Evolutionary conservation across 2,797 vertebrate species (phyloP).

Genomic region (Kryptolebias ocellatus): DNA sequence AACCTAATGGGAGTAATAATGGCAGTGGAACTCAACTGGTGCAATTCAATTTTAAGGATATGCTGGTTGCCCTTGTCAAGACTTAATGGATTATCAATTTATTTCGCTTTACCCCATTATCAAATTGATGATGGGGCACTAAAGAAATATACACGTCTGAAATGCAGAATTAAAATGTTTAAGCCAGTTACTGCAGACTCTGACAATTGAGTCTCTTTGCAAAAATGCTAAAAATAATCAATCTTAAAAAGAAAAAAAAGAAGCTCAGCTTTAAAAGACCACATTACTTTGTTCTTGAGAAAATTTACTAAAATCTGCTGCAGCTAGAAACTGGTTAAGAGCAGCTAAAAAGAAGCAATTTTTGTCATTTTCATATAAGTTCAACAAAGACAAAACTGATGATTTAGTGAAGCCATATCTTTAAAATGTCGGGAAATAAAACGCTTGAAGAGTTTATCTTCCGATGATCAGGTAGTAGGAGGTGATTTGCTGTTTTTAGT

Average conservation of each 20-base stretch:
- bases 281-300: not conserved
- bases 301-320: not conserved
- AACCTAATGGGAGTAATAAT: constrained; percentile 20
- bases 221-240: not conserved
- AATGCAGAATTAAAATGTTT: not conserved
- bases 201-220: not conserved
- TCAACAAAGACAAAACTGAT: no score
- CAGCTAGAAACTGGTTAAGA: no score
- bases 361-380: no score
- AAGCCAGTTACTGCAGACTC: not conserved
- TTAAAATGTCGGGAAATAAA: no score
- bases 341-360: no score
- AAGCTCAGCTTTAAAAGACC: no score
- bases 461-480: no score
- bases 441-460: no score
- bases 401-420: no score
- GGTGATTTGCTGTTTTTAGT: no score
- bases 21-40: constrained; percentile 2
- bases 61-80: constrained; percentile 5
- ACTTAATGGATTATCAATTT: constrained; percentile 19
- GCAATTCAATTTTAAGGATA: constrained; percentile 15
- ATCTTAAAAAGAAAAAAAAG: not conserved
- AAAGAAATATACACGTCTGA: not conserved
- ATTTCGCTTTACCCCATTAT: constrained; percentile 9
- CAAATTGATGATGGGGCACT: not conserved